These are phyloP conservation scores for Leptinotarsa tumamoca DNA, from an alignment of 2,888 invertebrate species.

Conservation along the genomic window DNA sequence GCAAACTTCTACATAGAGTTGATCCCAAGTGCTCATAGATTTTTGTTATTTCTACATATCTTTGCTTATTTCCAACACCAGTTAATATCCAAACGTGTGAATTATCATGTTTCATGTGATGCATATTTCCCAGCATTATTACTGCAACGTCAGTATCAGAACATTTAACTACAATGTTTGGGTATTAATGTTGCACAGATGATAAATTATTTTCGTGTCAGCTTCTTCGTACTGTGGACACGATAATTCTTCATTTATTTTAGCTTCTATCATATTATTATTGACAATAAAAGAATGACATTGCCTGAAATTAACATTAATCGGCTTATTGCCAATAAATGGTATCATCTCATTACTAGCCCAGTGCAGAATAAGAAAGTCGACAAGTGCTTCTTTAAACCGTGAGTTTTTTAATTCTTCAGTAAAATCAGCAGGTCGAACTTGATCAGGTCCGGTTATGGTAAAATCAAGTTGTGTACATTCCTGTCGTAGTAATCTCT, in stretches of 20 bases:
- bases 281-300: not conserved
- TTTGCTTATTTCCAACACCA: conserved; percentile 48
- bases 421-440: too few species aligned
- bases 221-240: conserved; percentile 40
- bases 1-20: too few species aligned
- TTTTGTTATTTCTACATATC: conserved; percentile 33
- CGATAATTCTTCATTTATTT: not conserved
- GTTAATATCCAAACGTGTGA: too few species aligned
- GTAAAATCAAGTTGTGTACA: not conserved
- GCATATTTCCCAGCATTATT: conserved; percentile 50
- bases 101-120: conserved; percentile 43
- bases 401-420: conserved; percentile 43
- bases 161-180: conserved; percentile 40
- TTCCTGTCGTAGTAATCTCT: not conserved
- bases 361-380: conserved; percentile 40
- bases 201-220: conserved; percentile 38
- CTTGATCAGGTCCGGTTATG: too few species aligned
- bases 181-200: conserved; percentile 45
- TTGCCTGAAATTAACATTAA: not conserved
- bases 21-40: too few species aligned
- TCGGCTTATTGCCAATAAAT: not conserved
- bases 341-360: not conserved
- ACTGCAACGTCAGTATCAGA: conserved; percentile 42
- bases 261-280: not conserved
- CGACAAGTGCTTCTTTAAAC: conserved; percentile 54